Percentiles rank a stretch among this genome's conserved stretches.
Evolutionary conservation across 2,797 vertebrate genomes (phyloP).

Genomic region (Semaprochilodus insignis): DNA sequence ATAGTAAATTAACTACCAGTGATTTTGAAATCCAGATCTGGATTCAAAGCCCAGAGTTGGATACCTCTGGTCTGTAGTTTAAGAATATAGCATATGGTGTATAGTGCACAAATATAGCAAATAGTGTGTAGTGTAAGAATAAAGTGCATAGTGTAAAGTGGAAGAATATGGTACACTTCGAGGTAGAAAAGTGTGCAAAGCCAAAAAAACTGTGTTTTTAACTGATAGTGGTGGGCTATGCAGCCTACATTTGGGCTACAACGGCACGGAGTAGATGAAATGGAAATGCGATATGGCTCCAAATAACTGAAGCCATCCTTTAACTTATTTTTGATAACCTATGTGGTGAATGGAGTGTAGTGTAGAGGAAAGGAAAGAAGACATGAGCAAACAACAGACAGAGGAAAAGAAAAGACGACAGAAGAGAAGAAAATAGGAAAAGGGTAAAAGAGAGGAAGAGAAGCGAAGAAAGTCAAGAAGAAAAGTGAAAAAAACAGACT

Average conservation of each 20-base stretch:
- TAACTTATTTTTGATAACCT: neutral
- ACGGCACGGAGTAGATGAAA: slow-evolving; percentile 5
- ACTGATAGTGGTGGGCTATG: too few species aligned
- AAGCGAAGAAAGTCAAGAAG: neutral
- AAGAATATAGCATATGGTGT: too few species aligned
- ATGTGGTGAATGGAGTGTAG: neutral
- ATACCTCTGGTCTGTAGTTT: too few species aligned
- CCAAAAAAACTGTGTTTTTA: too few species aligned
- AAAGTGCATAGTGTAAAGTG: too few species aligned
- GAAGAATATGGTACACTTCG: too few species aligned
- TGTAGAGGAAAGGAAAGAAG: neutral
- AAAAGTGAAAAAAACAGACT: slow-evolving; percentile 5
- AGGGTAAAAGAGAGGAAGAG: slow-evolving; percentile 23
- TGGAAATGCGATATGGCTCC: neutral
- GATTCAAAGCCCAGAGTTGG: too few species aligned
- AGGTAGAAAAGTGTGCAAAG: too few species aligned
- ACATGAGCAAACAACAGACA: neutral
- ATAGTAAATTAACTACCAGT: too few species aligned
- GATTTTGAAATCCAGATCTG: too few species aligned
- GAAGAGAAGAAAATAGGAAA: neutral
- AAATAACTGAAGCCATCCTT: neutral
- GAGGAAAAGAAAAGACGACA: neutral
- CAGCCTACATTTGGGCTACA: neutral
- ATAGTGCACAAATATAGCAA: too few species aligned
- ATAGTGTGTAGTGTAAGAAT: too few species aligned